Percentiles rank a stretch among this genome's conserved stretches.
Evolutionary conservation across 2,797 vertebrate genomes (phyloP).

Genomic region (Lepus oiostolus): DNA sequence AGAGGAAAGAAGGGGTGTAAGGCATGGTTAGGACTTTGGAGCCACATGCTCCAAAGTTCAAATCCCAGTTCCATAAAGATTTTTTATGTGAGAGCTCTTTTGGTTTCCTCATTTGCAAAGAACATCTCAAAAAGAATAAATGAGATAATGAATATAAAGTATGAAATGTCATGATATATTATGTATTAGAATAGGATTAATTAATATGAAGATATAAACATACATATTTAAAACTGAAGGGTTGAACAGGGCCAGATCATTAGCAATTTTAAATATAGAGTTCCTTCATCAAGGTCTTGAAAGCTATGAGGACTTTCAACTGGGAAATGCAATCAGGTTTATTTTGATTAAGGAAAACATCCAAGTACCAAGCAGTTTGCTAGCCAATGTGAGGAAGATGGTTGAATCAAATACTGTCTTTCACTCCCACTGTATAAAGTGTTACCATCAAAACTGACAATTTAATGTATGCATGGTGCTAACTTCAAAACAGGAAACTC

Average conservation of each 20-base stretch:
- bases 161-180: slow-evolving; percentile 15
- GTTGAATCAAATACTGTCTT: slow-evolving; percentile 27
- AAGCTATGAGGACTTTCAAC: slow-evolving; percentile 54
- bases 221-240: neutral
- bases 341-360: slow-evolving; percentile 61
- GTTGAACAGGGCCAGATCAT: neutral
- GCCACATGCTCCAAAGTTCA: neutral
- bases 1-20: neutral
- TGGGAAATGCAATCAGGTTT: slow-evolving; percentile 19
- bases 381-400: neutral
- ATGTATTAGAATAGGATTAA: neutral
- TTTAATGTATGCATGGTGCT: slow-evolving; percentile 8
- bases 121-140: slow-evolving; percentile 53
- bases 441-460: neutral
- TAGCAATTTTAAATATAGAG: slow-evolving; percentile 14
- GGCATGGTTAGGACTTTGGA: neutral
- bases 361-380: neutral
- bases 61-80: neutral
- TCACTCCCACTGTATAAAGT: neutral
- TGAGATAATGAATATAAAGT: neutral
- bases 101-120: slow-evolving; percentile 55
- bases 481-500: slow-evolving; percentile 72
- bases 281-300: neutral
- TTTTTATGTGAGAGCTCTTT: neutral
- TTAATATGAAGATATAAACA: slow-evolving; percentile 17